Evolutionary conservation across 2,888 invertebrate genomes (phyloP), one percentile per base, ranked within the genome.

Genomic region (Macaria notata): DNA sequence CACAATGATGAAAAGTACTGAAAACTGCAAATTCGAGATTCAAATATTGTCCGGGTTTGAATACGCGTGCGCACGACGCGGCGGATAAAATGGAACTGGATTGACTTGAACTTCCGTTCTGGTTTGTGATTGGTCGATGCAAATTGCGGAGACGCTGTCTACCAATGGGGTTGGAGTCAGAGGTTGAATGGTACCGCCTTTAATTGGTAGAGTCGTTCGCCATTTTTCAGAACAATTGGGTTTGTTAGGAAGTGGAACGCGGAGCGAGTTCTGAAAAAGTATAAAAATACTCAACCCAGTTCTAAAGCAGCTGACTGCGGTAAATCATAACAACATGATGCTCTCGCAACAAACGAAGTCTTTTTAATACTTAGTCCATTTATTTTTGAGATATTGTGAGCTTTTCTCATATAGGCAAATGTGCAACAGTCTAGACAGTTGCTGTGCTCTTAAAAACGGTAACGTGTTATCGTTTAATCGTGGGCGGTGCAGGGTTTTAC

Each of bases 191-290:
- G 88, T 78, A 71, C 74, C 90, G 89, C 90, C 90, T 90, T 65
- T 73, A 72, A 90, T 90, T 90, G 90, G 89, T 78, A 65, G 76
- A 64, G 73, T 70, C 67, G 78, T 77, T 85, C 88, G 90, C 89
- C 88, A 90, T 89, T 89, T 89, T 89, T 86, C 85, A 86, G 81
- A 84, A 87, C 86, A 87, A 87, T 87, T 84, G 83, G 59, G 76
- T 76, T 83, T 78, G 78, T 82, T 81, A 78, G 86, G 88, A 87
- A 88, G 89, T 86, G 87, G 81, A 78, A 75, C 79, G 66, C 58
- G 68, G 69, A 68, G 68, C 68, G 72, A 74, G 78, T 83, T 81
- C 72, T 75, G 81, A 76, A 80, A 81, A 78, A 65, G 69, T 59
- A 60, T 67, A 66, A 64, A 72, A 79, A 78, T 85, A 85, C 83